A percentile compares a stretch with the other conserved stretches of the same genome.
Evolutionary conservation across 2,888 invertebrate species (phyloP).

Genomic region (Cerastoderma edule): DNA sequence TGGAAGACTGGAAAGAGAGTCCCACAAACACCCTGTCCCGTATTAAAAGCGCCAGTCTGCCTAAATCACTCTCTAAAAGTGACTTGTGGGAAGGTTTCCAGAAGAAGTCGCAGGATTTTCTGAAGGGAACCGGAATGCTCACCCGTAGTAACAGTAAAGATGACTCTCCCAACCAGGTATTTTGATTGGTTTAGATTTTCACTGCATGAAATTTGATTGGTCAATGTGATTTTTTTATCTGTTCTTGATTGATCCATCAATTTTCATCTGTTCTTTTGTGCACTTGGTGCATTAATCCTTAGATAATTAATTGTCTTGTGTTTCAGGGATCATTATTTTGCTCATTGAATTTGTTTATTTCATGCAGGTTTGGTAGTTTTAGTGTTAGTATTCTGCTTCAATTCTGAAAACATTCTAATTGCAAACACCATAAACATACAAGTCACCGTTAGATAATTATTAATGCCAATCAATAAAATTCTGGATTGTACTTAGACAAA

Average conservation of each 20-base stretch:
- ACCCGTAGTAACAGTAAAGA: conserved; percentile 78
- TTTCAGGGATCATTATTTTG: not conserved
- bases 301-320: not conserved
- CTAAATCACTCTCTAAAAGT: conserved; percentile 78
- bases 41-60: conserved; percentile 77
- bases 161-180: conserved; percentile 72
- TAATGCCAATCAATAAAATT: too few species aligned
- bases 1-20: conserved; percentile 77
- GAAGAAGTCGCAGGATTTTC: conserved; percentile 79
- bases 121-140: conserved; percentile 77
- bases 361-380: too few species aligned
- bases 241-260: conserved; percentile 9
- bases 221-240: conserved; percentile 19
- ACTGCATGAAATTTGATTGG: conserved; percentile 49
- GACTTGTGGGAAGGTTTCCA: conserved; percentile 80
- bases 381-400: too few species aligned
- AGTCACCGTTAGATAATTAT: too few species aligned
- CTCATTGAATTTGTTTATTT: too few species aligned
- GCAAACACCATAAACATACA: too few species aligned
- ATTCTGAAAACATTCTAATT: too few species aligned
- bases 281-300: not conserved
- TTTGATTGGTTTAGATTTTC: conserved; percentile 31
- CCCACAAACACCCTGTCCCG: conserved; percentile 67
- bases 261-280: not conserved
- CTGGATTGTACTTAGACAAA: too few species aligned